Conservation (phyloP, 2,797 vertebrate genomes). For the Acridotheres tristis region DNA sequence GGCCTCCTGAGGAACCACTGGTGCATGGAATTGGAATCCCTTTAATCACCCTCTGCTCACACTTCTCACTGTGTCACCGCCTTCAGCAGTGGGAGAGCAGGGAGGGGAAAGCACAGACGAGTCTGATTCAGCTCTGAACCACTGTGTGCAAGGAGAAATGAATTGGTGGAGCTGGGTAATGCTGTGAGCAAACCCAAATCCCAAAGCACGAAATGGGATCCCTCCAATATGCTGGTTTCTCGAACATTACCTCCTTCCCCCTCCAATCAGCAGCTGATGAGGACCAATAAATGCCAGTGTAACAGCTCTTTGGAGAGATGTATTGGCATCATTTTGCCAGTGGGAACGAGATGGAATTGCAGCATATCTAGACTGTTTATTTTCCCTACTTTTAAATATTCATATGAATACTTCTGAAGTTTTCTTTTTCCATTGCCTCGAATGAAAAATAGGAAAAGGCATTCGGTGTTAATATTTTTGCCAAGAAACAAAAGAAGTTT, state of each 20-base stretch:
- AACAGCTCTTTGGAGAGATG: constrained; percentile 45
- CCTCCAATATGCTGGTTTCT: background rate
- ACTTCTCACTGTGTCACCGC: background rate
- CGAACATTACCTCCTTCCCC: background rate
- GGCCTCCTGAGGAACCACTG: background rate
- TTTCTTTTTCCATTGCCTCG: background rate
- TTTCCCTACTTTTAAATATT: constrained; percentile 53
- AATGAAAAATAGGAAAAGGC: background rate
- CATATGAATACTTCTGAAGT: constrained; percentile 33
- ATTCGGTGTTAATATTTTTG: background rate
- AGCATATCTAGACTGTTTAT: constrained; percentile 43
- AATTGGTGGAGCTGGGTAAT: background rate
- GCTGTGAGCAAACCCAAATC: constrained; percentile 8
- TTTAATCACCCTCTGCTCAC: background rate
- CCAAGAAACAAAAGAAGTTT: background rate
- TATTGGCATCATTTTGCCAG: constrained; percentile 42
- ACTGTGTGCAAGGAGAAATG: background rate
- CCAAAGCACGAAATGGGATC: background rate
- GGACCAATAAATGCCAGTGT: constrained; percentile 35
- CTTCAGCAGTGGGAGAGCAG: background rate
- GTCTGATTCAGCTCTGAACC: background rate
- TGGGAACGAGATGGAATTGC: constrained; percentile 39
- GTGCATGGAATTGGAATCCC: background rate
- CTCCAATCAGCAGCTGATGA: constrained; percentile 8
- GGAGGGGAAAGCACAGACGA: background rate